These are phyloP conservation scores for Gymnothorax javanicus DNA, from an alignment of 2,797 vertebrate genomes.

Conservation along the genomic window DNA sequence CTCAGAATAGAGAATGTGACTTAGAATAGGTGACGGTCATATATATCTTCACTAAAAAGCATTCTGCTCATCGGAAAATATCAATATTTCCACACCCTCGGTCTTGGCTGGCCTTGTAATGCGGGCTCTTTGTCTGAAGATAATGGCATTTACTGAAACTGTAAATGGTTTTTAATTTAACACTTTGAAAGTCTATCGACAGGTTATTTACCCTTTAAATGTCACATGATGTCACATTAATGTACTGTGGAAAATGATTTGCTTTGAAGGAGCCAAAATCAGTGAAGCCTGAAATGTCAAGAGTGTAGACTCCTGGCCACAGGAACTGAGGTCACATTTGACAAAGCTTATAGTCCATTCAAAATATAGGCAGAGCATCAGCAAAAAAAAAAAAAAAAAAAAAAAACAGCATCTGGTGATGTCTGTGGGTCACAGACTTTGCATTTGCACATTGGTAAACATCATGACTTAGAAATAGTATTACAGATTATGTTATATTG, in stretches of 20 bases:
- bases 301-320: neutral
- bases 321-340: neutral
- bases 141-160: neutral
- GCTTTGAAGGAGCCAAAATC: neutral
- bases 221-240: constrained; percentile 3
- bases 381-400: too few relatives aligned
- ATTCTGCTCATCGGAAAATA: neutral
- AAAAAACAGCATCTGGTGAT: too few relatives aligned
- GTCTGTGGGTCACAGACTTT: too few relatives aligned
- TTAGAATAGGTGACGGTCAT: neutral
- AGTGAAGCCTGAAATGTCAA: neutral
- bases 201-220: constrained; percentile 8
- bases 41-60: neutral
- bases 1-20: too few relatives aligned
- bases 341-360: neutral
- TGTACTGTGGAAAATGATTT: neutral
- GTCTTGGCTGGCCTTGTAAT: neutral
- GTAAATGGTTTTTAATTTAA: constrained; percentile 5
- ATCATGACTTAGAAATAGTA: too few relatives aligned
- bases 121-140: neutral
- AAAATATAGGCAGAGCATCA: neutral
- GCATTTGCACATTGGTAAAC: too few relatives aligned
- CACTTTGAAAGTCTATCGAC: neutral
- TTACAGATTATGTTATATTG: neutral
- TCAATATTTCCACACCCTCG: neutral